A percentile compares a stretch with the other conserved stretches of the same genome.
Conservation (phyloP, 2,797 vertebrate species). For the Serranus cabrilla region DNA sequence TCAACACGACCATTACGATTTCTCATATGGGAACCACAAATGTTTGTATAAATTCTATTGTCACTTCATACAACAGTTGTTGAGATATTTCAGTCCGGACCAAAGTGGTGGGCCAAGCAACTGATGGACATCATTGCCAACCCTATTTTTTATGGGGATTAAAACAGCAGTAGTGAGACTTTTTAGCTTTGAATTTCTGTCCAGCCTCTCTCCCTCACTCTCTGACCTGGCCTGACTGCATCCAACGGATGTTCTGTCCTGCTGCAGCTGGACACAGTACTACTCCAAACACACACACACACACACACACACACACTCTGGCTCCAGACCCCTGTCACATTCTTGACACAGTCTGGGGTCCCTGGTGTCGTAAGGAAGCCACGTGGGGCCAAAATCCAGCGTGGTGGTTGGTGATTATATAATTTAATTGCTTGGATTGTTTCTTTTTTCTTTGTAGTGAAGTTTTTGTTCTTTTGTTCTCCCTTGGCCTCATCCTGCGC, state of each 20-base stretch:
- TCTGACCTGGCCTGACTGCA: constrained; percentile 65
- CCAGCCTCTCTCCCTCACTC: not conserved
- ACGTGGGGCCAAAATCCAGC: constrained; percentile 61
- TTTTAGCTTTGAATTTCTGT: not conserved
- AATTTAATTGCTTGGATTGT: constrained; percentile 75
- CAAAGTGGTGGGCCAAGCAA: too few relatives aligned
- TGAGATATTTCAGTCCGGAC: too few relatives aligned
- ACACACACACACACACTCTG: constrained; percentile 9
- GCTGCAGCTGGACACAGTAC: constrained; percentile 71
- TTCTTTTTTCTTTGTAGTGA: constrained; percentile 64
- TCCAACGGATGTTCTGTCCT: constrained; percentile 78
- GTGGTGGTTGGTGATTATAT: constrained; percentile 68
- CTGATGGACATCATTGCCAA: too few relatives aligned
- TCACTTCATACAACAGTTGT: not conserved
- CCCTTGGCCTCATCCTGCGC: constrained; percentile 60
- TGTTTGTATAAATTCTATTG: not conserved
- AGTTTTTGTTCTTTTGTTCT: constrained; percentile 65
- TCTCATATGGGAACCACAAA: not conserved
- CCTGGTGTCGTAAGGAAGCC: constrained; percentile 61
- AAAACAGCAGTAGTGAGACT: not conserved
- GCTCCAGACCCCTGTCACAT: constrained; percentile 53
- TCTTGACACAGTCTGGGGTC: constrained; percentile 75
- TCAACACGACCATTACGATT: not conserved
- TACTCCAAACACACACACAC: constrained; percentile 43
- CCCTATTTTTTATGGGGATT: too few relatives aligned